Evolutionary conservation across 2,113 vertebrate genomes (phyloP), one percentile per base, ranked within the genome.

Genomic region (Oenanthe melanoleuca): DNA sequence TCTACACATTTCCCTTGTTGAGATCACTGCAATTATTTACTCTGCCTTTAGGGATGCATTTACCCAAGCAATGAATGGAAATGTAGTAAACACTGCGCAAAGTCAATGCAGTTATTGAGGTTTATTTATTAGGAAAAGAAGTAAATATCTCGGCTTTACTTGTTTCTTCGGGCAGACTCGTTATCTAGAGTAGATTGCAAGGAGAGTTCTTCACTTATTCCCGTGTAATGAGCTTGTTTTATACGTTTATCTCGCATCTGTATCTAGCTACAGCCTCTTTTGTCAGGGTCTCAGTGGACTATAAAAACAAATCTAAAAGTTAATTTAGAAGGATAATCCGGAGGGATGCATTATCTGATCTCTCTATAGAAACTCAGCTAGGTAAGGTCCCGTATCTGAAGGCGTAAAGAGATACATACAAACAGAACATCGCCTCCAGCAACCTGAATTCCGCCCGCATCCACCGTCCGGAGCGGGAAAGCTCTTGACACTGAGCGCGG

Each of bases 31-130:
- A 97, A 97, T 98, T 97, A 97, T 97, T 97, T 96, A 92, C 97
- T 97, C 88, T 97, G 95, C 97, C 96, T 98, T 97, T 86, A 92
- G 97, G 97, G 97, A 97, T 96, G 94, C 91, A 94, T 98, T 98
- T 97, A 97, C 83, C 92, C 96, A 78, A 97, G 92, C 92, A 66
- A 71, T 74, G 96, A 96, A 93, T 86, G 88, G 61, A 93, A 95
- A 84, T 60, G 95, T 95, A 96, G 96, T 97, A 97, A 97, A 98
- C 96, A 97, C 69, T 60, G 93, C 6, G 47, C 86, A 81, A 85
- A 87, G 84, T 86, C 90, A 94, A 78, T 74, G 53, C 89, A 79
- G 86, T 92, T 96, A 94, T 96, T 96, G 95, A 97, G 96, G 91
- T 97, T 96, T 95, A 96, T 96, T 96, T 94, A 96, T 96, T 96